Conservation (phyloP, 2,113 vertebrate species). For the Numida meleagris region DNA sequence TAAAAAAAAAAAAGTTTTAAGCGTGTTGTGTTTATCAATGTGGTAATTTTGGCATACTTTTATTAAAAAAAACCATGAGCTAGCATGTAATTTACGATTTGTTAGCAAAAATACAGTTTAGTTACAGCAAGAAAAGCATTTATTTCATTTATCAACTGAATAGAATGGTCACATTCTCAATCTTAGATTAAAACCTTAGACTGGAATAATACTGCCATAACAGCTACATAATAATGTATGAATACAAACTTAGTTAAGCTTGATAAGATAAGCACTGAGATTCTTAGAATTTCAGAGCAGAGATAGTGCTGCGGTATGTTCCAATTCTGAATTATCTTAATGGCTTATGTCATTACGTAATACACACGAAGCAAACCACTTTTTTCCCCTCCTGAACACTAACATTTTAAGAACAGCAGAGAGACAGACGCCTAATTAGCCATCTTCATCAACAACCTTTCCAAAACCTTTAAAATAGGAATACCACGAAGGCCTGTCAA, state of each 20-base stretch:
- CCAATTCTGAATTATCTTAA: background rate
- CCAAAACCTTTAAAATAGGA: background rate
- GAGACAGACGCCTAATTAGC: background rate
- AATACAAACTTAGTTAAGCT: background rate
- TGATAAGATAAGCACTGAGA: background rate
- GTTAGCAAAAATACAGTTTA: background rate
- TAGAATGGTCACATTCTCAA: background rate
- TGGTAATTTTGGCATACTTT: background rate
- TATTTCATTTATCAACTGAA: background rate
- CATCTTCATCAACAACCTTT: background rate
- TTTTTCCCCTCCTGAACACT: background rate
- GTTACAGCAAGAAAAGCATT: background rate
- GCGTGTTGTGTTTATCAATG: background rate
- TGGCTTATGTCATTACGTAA: background rate
- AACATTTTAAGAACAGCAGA: background rate
- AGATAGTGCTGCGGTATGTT: background rate
- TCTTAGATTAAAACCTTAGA: background rate
- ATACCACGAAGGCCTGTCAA: background rate
- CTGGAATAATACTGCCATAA: background rate
- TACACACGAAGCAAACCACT: background rate
- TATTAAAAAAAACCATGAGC: background rate
- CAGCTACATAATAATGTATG: background rate
- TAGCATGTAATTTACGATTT: background rate
- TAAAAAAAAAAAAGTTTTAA: background rate
- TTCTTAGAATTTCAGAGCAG: background rate